phyloP scores from a whole-genome alignment of 2,888 invertebrate genomes.

The Drosophila antonietae region DNA sequence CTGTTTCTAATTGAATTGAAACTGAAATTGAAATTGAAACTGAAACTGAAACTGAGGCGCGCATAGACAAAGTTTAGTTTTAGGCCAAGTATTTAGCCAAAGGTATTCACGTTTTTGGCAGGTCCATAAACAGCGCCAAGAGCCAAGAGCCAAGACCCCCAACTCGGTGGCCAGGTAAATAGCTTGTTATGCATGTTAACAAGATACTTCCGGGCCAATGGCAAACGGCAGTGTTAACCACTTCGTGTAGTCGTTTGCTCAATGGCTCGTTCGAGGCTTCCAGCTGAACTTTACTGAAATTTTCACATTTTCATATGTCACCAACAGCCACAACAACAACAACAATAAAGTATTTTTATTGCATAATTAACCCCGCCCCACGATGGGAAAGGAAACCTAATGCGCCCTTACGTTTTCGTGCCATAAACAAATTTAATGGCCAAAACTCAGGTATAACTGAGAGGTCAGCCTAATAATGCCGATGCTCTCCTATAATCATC shows the following conservation, averaged over 20 bases:
- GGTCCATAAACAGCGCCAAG: constrained; percentile 47
- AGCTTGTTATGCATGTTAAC: constrained; percentile 82
- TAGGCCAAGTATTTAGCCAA: constrained; percentile 32
- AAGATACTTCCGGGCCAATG: constrained; percentile 79
- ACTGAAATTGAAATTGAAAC: not conserved
- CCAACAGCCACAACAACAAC: constrained; percentile 37
- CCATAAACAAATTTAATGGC: constrained; percentile 10
- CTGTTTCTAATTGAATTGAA: constrained; percentile 61
- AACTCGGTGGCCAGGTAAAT: constrained; percentile 51
- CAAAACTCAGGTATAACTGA: not conserved
- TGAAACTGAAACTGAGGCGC: not conserved
- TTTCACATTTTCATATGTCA: constrained; percentile 72
- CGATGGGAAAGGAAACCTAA: not conserved
- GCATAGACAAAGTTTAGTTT: constrained; percentile 26
- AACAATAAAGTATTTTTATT: constrained; percentile 65
- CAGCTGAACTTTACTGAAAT: constrained; percentile 51
- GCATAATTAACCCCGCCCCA: constrained; percentile 71
- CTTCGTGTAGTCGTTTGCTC: constrained; percentile 47
- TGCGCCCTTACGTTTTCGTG: constrained; percentile 2
- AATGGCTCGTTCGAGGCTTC: constrained; percentile 10
- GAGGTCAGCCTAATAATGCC: constrained; percentile 5
- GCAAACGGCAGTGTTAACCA: constrained; percentile 56
- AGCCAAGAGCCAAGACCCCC: not conserved
- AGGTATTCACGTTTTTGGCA: constrained; percentile 49
- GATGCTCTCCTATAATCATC: constrained; percentile 1